phyloP scores from a whole-genome alignment of 2,113 vertebrate species.

The Pithys albifrons region DNA sequence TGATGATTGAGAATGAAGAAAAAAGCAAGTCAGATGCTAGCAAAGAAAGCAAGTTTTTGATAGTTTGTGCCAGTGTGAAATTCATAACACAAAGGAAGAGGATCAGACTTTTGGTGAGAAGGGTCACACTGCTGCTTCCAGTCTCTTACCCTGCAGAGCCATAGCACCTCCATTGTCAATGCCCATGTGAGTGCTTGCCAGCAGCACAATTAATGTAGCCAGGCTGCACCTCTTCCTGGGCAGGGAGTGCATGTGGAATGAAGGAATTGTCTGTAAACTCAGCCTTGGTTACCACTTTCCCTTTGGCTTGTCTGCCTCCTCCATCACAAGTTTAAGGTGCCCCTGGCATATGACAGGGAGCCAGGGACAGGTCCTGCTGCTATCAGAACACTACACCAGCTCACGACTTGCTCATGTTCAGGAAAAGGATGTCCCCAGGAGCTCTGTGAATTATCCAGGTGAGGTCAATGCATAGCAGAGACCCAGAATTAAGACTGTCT shows the following conservation, averaged over 20 bases:
- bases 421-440: not conserved
- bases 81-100: not conserved
- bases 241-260: not conserved
- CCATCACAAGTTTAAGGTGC: not conserved
- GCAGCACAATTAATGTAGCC: not conserved
- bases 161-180: not conserved
- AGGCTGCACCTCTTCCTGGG: not conserved
- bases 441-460: not conserved
- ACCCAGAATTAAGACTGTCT: not conserved
- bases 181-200: not conserved
- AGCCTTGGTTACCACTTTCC: not conserved
- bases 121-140: not conserved
- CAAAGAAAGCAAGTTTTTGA: not conserved
- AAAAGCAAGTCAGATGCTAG: not conserved
- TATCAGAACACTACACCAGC: not conserved
- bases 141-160: not conserved
- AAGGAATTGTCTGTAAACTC: not conserved
- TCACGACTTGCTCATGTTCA: accelerated
- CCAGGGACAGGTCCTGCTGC: not conserved
- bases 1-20: not conserved
- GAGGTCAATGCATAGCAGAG: not conserved
- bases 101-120: not conserved
- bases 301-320: not conserved
- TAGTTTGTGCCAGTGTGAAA: not conserved
- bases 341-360: not conserved